These are phyloP conservation scores for Panopea generosa DNA, from an alignment of 2,888 invertebrate genomes.

Conservation along the genomic window DNA sequence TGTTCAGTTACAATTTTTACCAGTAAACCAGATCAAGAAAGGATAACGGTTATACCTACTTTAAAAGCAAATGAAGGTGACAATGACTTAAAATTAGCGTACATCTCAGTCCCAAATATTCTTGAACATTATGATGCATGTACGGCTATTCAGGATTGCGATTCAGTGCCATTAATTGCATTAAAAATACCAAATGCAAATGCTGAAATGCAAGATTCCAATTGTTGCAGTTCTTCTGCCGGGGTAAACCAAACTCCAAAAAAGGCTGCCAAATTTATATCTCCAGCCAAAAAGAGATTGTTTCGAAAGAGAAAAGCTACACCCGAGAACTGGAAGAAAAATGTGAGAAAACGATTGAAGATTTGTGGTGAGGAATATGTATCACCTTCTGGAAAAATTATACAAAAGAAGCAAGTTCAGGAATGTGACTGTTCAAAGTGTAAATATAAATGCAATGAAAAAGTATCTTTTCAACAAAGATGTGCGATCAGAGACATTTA, in stretches of 20 bases:
- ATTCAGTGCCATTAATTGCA: no score
- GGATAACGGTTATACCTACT: background rate
- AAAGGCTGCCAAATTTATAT: slow-evolving; percentile 22
- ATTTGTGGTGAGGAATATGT: slow-evolving; percentile 40
- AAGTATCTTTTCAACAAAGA: slow-evolving; percentile 25
- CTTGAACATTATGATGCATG: slow-evolving; percentile 25
- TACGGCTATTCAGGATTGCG: background rate
- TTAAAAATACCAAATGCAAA: no score
- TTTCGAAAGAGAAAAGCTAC: slow-evolving; percentile 34
- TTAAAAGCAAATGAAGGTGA: no score
- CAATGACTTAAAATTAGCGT: background rate
- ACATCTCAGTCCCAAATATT: slow-evolving; percentile 14
- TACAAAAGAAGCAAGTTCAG: slow-evolving; percentile 18
- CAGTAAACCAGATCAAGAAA: slow-evolving; percentile 11
- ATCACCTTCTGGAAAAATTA: slow-evolving; percentile 21
- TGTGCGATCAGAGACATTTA: slow-evolving; percentile 27
- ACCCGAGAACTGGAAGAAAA: slow-evolving; percentile 40
- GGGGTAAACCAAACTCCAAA: slow-evolving; percentile 9
- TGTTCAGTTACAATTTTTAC: slow-evolving; percentile 7
- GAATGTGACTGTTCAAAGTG: slow-evolving; percentile 20
- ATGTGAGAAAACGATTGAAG: slow-evolving; percentile 42
- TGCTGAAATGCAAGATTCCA: no score
- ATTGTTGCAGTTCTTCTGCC: no score
- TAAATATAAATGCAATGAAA: slow-evolving; percentile 26
- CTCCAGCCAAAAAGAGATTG: slow-evolving; percentile 19